Conservation (phyloP, 2,888 invertebrate species). For the Callinectes sapidus region DNA sequence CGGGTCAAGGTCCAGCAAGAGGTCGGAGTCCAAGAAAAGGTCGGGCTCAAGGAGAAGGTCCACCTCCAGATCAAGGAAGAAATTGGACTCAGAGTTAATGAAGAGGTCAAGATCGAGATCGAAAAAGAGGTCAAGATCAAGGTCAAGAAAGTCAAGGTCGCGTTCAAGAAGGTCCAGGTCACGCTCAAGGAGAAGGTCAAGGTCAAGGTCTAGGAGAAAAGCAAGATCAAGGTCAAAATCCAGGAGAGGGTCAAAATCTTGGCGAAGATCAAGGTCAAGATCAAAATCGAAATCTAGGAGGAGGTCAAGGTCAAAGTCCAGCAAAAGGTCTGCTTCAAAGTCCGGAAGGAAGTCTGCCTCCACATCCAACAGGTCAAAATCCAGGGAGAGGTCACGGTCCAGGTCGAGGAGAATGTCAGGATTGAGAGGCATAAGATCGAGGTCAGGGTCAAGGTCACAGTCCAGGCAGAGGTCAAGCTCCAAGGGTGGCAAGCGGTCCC, state of each 20-base stretch:
- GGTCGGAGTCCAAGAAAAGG: neutral
- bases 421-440: neutral
- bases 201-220: neutral
- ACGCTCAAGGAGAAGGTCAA: neutral
- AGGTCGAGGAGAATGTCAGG: conserved; percentile 34
- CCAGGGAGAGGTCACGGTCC: conserved; percentile 40
- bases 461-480: conserved; percentile 15
- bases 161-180: conserved; percentile 7
- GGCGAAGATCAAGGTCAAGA: conserved; percentile 9
- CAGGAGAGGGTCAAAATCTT: neutral
- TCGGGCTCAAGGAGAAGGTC: neutral
- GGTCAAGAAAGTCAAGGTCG: conserved; percentile 30
- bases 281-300: neutral
- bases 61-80: neutral
- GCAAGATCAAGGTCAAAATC: conserved; percentile 45
- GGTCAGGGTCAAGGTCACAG: conserved; percentile 34
- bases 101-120: conserved; percentile 15
- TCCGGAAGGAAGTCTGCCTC: conserved; percentile 29
- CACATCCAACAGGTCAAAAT: conserved; percentile 12
- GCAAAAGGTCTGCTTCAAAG: conserved; percentile 4
- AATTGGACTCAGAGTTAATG: neutral
- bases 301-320: conserved; percentile 35
- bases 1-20: neutral
- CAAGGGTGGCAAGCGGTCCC: conserved; percentile 28
- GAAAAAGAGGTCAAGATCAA: conserved; percentile 21